These are phyloP conservation scores for Nixonia krombeini DNA, from an alignment of 1,140 invertebrate species.

Conservation along the genomic window DNA sequence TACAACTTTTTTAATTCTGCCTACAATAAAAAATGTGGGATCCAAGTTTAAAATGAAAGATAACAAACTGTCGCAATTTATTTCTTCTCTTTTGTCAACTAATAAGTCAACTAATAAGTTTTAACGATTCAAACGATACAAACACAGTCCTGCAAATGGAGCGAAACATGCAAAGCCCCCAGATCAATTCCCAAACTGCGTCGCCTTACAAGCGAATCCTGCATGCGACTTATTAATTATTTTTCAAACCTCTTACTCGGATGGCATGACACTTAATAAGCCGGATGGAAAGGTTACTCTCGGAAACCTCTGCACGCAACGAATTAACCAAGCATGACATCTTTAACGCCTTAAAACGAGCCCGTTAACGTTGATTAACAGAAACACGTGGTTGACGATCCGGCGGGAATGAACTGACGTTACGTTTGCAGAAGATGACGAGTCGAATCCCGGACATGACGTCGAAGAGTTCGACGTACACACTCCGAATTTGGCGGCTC, in stretches of 20 bases:
- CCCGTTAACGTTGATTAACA: conserved; percentile 11
- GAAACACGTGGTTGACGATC: conserved; percentile 19
- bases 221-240: conserved; percentile 3
- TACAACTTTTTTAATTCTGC: too few species aligned
- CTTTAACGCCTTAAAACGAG: conserved; percentile 5
- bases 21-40: too few species aligned
- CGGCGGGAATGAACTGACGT: conserved; percentile 56
- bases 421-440: conserved; percentile 62
- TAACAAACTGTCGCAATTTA: too few species aligned
- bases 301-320: not conserved
- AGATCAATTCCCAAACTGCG: not conserved
- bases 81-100: too few species aligned
- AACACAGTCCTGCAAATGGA: not conserved
- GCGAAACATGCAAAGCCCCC: not conserved
- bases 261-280: not conserved
- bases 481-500: conserved; percentile 32
- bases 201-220: not conserved
- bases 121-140: not conserved
- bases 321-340: conserved; percentile 12
- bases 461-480: conserved; percentile 34
- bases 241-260: not conserved
- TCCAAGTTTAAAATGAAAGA: too few species aligned
- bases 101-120: not conserved
- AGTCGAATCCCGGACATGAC: conserved; percentile 22
- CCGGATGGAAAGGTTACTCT: not conserved